Evolutionary conservation across 2,113 vertebrate genomes (phyloP).

Genomic region (Leptosomus discolor): DNA sequence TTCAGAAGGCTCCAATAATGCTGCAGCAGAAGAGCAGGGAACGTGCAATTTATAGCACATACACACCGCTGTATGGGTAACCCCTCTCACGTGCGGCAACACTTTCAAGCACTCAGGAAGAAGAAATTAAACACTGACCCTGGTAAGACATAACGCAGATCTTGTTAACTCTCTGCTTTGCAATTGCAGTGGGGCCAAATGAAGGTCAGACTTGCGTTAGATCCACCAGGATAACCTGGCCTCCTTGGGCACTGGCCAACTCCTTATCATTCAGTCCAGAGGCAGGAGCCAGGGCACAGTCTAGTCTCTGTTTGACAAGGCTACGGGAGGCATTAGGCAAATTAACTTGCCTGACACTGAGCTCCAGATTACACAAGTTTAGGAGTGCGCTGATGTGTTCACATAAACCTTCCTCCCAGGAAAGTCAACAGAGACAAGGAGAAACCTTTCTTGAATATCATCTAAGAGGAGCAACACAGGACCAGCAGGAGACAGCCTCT

Average conservation of each 20-base stretch:
- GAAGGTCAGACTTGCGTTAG: background rate
- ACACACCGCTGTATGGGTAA: background rate
- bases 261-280: background rate
- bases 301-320: background rate
- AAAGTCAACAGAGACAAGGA: background rate
- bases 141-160: background rate
- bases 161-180: background rate
- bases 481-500: background rate
- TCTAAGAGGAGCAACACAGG: background rate
- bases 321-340: background rate
- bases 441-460: background rate
- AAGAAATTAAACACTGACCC: background rate
- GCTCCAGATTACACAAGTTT: background rate
- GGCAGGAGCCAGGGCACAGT: background rate
- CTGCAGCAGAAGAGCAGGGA: background rate
- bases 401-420: background rate
- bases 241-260: background rate
- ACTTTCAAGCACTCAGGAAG: background rate
- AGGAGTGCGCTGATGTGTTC: background rate
- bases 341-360: background rate
- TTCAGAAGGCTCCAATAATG: background rate
- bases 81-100: fast-evolving
- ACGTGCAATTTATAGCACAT: background rate
- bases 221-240: background rate
- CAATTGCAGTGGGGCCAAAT: background rate